Base-by-base conservation (phyloP, 2,888 invertebrate genomes). In the Monoplex corrugatus region DNA sequence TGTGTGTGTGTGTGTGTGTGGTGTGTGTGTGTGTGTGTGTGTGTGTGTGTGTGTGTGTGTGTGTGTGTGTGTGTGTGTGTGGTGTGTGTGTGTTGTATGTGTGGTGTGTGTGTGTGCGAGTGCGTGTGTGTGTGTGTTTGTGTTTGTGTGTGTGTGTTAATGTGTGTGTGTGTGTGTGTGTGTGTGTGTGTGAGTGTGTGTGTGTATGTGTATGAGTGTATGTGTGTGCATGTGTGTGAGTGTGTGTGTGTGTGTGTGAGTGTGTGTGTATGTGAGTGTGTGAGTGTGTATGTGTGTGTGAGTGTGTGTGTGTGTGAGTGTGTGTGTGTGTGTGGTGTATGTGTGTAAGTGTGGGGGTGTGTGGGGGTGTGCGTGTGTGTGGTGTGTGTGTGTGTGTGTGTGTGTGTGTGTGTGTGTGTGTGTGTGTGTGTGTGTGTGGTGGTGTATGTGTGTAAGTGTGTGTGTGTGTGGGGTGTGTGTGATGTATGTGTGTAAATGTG, bases 231-330 rank as follows among this genome's bases (percentile, higher is more conserved):
- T n/a, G 80, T 3, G 80, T n/a, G 43, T 28, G 80, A 5, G 84
- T 57, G 84, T 57, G 84, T 57, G 84, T 57, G 84, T 57, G 57
- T 85, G 84, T 57, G 50, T 85, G 84, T 32, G 84, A 32, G 84
- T 2, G 50, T 50, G 50, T 50, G 84, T 84, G 84, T 50, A 57
- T 50, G 84, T 32, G 84, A 32, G 84, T 32, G 50, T 32, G 84
- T n/a, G 50, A 50, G 84, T 50, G 84, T 84, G 84, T 57, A 57
- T 84, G 84, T 32, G 50, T 84, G 84, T n/a, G 32, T 32, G 35
- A 6, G 16, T 16, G 38, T 10, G 38, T 38, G 38, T 3, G 75
- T 2, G 75, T 23, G 75, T 38, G 38, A 16, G 35, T 38, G 75
- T 23, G 35, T 35, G 75, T 23, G 38, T 35, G 75, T 6, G n/a